These are phyloP conservation scores for Mus caroli DNA, from an alignment of 2,797 vertebrate genomes.

Conservation along the genomic window DNA sequence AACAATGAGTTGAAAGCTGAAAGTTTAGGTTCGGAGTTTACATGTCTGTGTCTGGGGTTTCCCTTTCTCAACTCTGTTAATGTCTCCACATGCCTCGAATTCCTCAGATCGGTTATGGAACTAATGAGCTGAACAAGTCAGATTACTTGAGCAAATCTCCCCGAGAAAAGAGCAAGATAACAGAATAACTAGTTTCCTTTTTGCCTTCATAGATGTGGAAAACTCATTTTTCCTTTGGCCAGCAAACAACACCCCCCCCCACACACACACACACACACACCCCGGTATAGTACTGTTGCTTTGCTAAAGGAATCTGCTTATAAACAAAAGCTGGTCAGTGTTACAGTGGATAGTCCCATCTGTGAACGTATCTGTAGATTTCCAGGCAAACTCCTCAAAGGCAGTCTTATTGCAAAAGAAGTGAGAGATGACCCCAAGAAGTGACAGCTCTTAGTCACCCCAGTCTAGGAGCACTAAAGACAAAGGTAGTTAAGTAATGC, in stretches of 20 bases:
- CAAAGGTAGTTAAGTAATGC: background rate
- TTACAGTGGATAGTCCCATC: conserved; percentile 53
- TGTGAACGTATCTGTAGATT: conserved; percentile 13
- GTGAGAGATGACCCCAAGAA: conserved; percentile 40
- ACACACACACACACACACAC: too few relatives aligned
- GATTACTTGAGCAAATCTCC: conserved; percentile 54
- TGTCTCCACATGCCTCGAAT: conserved; percentile 43
- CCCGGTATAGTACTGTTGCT: background rate
- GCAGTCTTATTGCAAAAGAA: conserved; percentile 44
- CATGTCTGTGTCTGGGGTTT: conserved; percentile 1
- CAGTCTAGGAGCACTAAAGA: background rate
- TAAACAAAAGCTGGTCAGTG: conserved; percentile 39
- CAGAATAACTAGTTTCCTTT: conserved; percentile 47
- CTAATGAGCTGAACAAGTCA: conserved; percentile 40
- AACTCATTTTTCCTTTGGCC: conserved; percentile 44
- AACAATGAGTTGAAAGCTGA: conserved; percentile 43
- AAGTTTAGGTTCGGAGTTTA: conserved; percentile 63
- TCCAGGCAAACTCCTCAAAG: conserved; percentile 35
- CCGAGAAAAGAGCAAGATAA: conserved; percentile 11
- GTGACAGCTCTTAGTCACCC: background rate
- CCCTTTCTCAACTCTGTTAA: background rate
- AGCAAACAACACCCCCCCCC: background rate
- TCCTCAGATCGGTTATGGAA: conserved; percentile 52
- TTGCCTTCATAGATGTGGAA: conserved; percentile 55
- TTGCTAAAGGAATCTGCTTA: conserved; percentile 47